Evolutionary conservation across 2,113 vertebrate species (phyloP), one percentile per base, ranked within the genome.

Genomic region (Craseonycteris thonglongyai): DNA sequence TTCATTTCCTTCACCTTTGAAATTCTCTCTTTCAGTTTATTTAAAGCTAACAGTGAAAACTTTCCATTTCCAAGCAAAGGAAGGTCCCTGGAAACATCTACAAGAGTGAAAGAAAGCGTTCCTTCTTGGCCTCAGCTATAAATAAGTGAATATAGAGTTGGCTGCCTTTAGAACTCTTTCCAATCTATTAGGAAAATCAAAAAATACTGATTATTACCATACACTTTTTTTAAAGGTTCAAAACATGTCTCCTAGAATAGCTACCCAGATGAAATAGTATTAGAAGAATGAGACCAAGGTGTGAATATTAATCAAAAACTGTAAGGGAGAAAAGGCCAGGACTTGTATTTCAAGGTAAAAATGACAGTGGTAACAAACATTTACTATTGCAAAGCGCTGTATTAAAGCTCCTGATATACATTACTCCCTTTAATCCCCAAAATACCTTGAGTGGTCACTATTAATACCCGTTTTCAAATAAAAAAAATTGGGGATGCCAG

Each of bases 41-140:
- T 94, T 83, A 94, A 63, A 93, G 83, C 58, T 78, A 82, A 56
- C 54, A 85, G 15, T 66, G 14, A 82, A 96, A 85, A 76, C 38
- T 86, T 74, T 30, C 56, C 0, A 24, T 78, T 92, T 91, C 63
- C 21, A 93, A 33, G 35, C 71, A 86, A 89, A 82, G 30, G 42
- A 82, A 93, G n/a, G 68, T 47, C 63, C 63, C 22, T 65, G n/a
- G 45, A 59, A 93, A 93, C 54, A 85, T 66, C 71, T 76, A 33
- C 40, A 82, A 61, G 2, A 69, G 56, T 78, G 33, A 82, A 85
- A 93, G 33, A 82, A 85, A 93, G 49, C 16, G 0, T 78, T 87
- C n/a, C 72, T 94, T 76, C 72, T 76, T 86, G 49, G 49, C 66
- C 28, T 68, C 38, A 35, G 26, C 45, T 88, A 59, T 72, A 93